Base-by-base conservation (phyloP, 2,113 vertebrate genomes). In the Microtus richardsoni region DNA sequence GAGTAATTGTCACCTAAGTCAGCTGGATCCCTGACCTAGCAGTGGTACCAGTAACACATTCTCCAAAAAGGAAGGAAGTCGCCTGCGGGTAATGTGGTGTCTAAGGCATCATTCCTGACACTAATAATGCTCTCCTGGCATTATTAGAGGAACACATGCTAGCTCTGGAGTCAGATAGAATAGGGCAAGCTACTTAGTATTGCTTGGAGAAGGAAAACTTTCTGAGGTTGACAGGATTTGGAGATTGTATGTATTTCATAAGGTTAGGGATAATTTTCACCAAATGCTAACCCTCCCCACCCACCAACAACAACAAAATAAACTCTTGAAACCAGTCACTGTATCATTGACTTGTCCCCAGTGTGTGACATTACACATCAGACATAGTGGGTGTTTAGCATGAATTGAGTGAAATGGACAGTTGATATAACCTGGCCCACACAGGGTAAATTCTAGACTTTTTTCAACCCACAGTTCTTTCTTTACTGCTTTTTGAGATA, bases 21-120 rank as follows among this genome's bases (percentile, higher is more conserved):
- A 70, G 44, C 11, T 83, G 58, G 9, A 17, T 22, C 8, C 5
- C 74, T 78, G 21, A 8, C 39, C 22, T 26, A 60, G 24, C 52
- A 26, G 11, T 26, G 24, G 22, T 58, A 54, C 24, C 49, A 92
- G 58, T 44, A 94, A 74, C 62, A 64, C 17, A 64, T 28, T 88
- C 58, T 87, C 60, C 79, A 95, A 93, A 95, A 52, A 91, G 41
- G 66, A 95, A 96, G 44, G 36, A 62, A 94, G 24, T 58, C 88
- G 14, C 33, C 11, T 82, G 17, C 49, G 36, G 44, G 3, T 39
- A 91, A 62, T 86, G 82, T 39, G 11, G 28, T 33, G 30, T 78
- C 79, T 89, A 54, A 64, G 7, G 8, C 49, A 88, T 41, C 33
- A 2, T 26, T 70, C 60, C 1, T 36, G 52, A 66, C 66, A 62